Evolutionary conservation across 2,888 invertebrate genomes (phyloP).

Genomic region (Metallyticus violacea): DNA sequence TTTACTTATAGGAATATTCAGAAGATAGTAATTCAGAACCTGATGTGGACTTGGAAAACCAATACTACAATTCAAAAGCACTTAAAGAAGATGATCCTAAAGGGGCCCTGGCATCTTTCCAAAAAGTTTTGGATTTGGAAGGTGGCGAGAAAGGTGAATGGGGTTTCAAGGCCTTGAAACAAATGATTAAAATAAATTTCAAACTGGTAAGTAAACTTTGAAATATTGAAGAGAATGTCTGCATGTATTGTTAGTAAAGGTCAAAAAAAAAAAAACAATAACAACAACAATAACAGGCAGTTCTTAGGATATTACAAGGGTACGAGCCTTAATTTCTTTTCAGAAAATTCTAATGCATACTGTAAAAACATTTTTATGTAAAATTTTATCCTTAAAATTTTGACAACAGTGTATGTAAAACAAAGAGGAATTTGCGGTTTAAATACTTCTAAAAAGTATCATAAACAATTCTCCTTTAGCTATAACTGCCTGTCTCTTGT

Average conservation of each 20-base stretch:
- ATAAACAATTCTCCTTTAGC: too few relatives aligned
- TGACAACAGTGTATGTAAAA: too few relatives aligned
- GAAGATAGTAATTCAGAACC: conserved; percentile 99
- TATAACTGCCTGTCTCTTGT: too few relatives aligned
- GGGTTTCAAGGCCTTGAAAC: conserved; percentile 99
- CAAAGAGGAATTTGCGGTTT: too few relatives aligned
- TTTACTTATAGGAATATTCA: conserved; percentile 79
- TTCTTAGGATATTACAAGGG: too few relatives aligned
- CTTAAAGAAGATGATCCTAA: conserved; percentile 95
- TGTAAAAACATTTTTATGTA: too few relatives aligned
- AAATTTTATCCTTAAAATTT: too few relatives aligned
- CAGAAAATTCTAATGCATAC: too few relatives aligned
- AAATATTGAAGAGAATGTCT: background rate
- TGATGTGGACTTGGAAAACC: conserved; percentile 98
- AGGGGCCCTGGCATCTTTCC: conserved; percentile 88
- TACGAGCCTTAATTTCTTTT: too few relatives aligned
- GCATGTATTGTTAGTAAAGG: background rate
- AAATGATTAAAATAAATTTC: conserved; percentile 99
- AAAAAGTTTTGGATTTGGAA: conserved; percentile 93
- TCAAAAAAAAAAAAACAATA: too few relatives aligned
- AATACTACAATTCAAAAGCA: conserved; percentile 99
- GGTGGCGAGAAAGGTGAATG: conserved; percentile 98
- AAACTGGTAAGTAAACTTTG: conserved; percentile 68
- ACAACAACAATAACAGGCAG: too few relatives aligned
- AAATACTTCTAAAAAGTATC: too few relatives aligned